phyloP scores from a whole-genome alignment of 2,888 invertebrate species.

The Aquatica leii region DNA sequence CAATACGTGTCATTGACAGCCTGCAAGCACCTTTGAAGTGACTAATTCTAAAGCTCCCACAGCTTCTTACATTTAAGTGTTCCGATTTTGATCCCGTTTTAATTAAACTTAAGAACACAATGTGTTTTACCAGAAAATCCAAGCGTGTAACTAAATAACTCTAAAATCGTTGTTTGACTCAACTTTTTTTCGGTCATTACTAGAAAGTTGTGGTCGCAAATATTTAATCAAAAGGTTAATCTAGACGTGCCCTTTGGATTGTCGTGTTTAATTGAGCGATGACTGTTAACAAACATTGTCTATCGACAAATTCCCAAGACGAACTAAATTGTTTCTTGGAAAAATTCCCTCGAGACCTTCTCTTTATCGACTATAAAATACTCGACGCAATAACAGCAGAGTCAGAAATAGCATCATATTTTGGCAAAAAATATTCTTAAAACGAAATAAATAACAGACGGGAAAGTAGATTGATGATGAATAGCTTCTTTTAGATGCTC shows the following conservation, averaged over 20 bases:
- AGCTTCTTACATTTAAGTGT: constrained; percentile 32
- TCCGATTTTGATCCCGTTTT: constrained; percentile 33
- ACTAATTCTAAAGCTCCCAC: constrained; percentile 26
- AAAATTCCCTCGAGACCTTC: constrained; percentile 1
- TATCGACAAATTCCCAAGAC: constrained; percentile 26
- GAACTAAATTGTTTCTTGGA: constrained; percentile 17
- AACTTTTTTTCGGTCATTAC: constrained; percentile 1
- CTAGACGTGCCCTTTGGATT: constrained; percentile 11
- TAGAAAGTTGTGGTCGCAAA: not conserved
- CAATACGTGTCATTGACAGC: constrained; percentile 37
- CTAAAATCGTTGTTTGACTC: not conserved
- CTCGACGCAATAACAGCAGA: not conserved
- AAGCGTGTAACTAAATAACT: constrained; percentile 7
- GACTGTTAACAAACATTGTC: constrained; percentile 26
- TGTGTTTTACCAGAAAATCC: constrained; percentile 23
- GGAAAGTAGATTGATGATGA: constrained; percentile 4
- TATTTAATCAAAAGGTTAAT: constrained; percentile 25
- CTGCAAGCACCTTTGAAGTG: constrained; percentile 31
- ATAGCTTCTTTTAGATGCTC: not conserved
- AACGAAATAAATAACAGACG: not conserved
- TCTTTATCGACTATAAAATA: constrained; percentile 1
- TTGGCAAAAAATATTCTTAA: constrained; percentile 8
- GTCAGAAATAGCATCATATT: too few relatives aligned
- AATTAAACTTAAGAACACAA: constrained; percentile 32
- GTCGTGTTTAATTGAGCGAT: constrained; percentile 30